phyloP scores from a whole-genome alignment of 1,140 invertebrate genomes.

The Lamellibrachia luymesi region DNA sequence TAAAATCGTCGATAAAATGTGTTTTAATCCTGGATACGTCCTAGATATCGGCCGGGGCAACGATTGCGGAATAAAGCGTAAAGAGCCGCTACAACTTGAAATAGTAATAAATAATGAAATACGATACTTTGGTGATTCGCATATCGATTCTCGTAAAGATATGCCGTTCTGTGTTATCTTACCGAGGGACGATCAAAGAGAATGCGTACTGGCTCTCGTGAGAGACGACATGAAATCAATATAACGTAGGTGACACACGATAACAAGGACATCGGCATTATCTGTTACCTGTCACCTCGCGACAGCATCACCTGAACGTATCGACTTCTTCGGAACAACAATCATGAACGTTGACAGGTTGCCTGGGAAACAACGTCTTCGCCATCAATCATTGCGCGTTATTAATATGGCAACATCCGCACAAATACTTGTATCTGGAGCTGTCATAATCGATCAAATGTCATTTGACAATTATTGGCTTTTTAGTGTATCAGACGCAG shows the following conservation, averaged over 20 bases:
- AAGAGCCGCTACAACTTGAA: not conserved
- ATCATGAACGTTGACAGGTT: not conserved
- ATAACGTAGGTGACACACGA: not conserved
- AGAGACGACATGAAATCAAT: not conserved
- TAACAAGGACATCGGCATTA: not conserved
- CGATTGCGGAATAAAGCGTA: too few species aligned
- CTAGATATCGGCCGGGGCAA: too few species aligned
- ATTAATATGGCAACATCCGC: not conserved
- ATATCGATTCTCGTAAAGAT: not conserved
- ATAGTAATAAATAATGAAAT: not conserved
- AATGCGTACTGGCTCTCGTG: not conserved
- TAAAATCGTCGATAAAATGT: too few species aligned
- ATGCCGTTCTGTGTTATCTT: not conserved
- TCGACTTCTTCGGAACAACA: not conserved
- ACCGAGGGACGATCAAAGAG: not conserved
- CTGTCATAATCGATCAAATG: too few species aligned
- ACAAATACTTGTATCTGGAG: not conserved
- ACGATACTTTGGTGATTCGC: not conserved
- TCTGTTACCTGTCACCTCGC: not conserved
- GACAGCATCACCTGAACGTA: not conserved
- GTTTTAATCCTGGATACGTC: too few species aligned
- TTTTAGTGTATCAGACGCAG: too few species aligned
- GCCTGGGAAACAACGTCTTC: not conserved
- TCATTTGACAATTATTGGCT: too few species aligned
- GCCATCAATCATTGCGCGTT: not conserved